Evolutionary conservation across 2,888 invertebrate species (phyloP).

Genomic region (Hanleya hanleyi): DNA sequence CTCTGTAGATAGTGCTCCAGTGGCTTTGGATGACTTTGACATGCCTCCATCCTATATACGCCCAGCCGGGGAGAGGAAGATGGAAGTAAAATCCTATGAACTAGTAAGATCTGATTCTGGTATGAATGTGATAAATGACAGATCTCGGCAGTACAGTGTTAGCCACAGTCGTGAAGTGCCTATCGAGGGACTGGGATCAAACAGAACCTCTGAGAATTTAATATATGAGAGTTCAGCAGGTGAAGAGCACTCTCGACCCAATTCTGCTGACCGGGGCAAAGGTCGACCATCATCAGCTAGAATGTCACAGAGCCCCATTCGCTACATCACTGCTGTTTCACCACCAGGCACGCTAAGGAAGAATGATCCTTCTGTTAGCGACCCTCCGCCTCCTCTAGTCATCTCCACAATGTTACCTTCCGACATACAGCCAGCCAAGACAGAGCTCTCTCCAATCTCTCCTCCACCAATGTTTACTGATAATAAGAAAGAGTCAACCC

Average conservation of each 20-base stretch:
- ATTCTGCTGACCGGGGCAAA: no score
- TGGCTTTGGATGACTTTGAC: slow-evolving; percentile 3
- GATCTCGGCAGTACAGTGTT: no score
- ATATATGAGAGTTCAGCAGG: no score
- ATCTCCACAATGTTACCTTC: background rate
- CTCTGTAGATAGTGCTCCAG: background rate
- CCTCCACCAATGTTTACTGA: background rate
- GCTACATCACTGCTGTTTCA: background rate
- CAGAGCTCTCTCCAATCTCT: background rate
- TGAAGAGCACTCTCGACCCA: no score
- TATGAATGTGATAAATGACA: no score
- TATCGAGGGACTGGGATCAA: no score
- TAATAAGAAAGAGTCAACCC: background rate
- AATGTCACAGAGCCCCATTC: background rate
- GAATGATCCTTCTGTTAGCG: background rate
- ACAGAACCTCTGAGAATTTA: no score
- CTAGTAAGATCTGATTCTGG: no score
- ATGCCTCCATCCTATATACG: background rate
- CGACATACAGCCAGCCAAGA: background rate
- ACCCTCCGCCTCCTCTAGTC: background rate
- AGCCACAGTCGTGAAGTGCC: no score
- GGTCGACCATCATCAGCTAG: no score
- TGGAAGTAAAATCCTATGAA: background rate
- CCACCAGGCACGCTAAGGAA: background rate
- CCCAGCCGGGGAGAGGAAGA: background rate